Evolutionary conservation across 2,888 invertebrate species (phyloP).

Genomic region (Ophion obscuratus): DNA sequence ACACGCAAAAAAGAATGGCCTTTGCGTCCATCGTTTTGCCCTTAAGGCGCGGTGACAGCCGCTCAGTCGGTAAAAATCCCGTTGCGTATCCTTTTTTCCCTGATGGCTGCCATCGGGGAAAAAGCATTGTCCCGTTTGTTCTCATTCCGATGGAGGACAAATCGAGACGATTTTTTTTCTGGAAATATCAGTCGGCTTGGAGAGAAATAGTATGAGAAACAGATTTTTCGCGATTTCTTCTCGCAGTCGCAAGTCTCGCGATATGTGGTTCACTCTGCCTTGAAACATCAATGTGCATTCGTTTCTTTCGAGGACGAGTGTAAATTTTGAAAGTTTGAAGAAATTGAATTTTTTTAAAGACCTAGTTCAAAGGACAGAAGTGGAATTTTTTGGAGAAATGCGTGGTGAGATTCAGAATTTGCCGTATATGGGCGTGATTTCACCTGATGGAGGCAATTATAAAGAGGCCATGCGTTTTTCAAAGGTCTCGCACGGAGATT

Average conservation of each 20-base stretch:
- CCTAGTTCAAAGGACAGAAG: background rate
- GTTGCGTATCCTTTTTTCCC: background rate
- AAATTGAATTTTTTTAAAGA: background rate
- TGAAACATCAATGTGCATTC: background rate
- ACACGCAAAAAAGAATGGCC: background rate
- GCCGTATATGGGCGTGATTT: too few species aligned
- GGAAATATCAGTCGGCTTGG: background rate
- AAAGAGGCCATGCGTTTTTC: too few species aligned
- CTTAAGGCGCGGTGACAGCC: background rate
- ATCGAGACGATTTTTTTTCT: background rate
- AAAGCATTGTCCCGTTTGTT: background rate
- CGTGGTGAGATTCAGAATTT: too few species aligned
- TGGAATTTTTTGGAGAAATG: background rate
- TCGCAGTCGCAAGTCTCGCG: too few species aligned
- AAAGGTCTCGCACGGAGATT: too few species aligned
- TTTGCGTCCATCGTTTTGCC: background rate
- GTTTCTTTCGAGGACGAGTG: background rate
- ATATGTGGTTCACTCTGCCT: too few species aligned
- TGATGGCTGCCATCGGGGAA: background rate
- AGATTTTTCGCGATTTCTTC: too few species aligned
- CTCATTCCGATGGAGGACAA: background rate
- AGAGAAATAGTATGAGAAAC: too few species aligned
- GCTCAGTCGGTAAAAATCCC: background rate
- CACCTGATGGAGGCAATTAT: too few species aligned
- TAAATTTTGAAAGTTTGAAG: background rate